phyloP scores from a whole-genome alignment of 2,888 invertebrate genomes.

The Eurytoma californica region DNA sequence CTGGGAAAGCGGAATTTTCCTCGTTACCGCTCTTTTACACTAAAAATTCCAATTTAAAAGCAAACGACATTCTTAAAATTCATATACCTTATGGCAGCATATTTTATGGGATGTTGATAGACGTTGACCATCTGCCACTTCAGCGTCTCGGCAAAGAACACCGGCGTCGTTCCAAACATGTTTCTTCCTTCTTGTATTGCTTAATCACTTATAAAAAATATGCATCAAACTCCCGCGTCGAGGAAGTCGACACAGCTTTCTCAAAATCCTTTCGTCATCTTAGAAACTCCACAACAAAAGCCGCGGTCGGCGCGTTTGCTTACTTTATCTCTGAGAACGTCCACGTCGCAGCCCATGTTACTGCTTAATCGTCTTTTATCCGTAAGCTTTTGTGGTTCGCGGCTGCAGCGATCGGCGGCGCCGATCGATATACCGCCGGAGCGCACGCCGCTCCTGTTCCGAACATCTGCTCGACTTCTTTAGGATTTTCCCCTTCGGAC shows the following conservation, averaged over 20 bases:
- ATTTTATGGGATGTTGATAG: conserved; percentile 68
- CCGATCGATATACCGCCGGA: conserved; percentile 50
- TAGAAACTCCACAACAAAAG: too few relatives aligned
- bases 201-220: background rate
- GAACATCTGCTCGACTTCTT: conserved; percentile 47
- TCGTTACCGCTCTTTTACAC: too few relatives aligned
- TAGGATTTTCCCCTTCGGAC: conserved; percentile 29
- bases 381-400: conserved; percentile 33
- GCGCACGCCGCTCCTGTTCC: background rate
- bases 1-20: too few relatives aligned
- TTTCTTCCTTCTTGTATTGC: background rate
- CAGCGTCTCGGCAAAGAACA: conserved; percentile 69
- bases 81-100: conserved; percentile 70
- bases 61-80: background rate
- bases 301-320: background rate
- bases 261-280: too few relatives aligned
- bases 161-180: conserved; percentile 60
- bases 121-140: conserved; percentile 74
- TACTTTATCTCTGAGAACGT: conserved; percentile 49
- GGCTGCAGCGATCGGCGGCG: conserved; percentile 38
- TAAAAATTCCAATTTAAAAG: too few relatives aligned
- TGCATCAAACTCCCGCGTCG: too few relatives aligned
- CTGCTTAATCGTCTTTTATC: conserved; percentile 31
- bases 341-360: too few relatives aligned
- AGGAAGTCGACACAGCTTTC: too few relatives aligned